Evolutionary conservation across 2,113 vertebrate species (phyloP).

Genomic region (Cacatua alba): DNA sequence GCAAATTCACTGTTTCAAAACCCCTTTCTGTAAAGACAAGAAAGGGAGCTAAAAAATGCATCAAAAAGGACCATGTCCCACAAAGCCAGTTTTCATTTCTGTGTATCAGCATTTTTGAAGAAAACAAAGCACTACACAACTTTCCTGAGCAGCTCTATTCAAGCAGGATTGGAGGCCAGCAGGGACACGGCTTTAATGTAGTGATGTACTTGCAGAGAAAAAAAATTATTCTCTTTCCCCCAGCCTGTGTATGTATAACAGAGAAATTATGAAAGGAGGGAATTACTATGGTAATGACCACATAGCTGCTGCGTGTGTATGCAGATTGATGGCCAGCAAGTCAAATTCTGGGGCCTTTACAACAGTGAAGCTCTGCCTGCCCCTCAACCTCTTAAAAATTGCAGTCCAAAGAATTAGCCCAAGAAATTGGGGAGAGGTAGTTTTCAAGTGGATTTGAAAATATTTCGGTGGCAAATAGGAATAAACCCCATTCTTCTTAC

Average conservation of each 20-base stretch:
- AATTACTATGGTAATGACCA: conserved; percentile 41
- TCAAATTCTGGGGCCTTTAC: background rate
- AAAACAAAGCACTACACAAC: conserved; percentile 54
- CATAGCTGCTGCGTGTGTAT: conserved; percentile 17
- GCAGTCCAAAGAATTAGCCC: background rate
- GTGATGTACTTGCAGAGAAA: conserved; percentile 26
- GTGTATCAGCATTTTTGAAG: background rate
- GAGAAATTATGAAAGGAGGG: background rate
- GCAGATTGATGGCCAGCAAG: background rate
- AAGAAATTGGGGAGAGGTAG: background rate
- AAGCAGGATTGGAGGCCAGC: conserved; percentile 26
- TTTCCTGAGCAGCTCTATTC: conserved; percentile 49
- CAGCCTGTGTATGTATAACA: background rate
- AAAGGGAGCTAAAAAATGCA: background rate
- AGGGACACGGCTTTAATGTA: conserved; percentile 26
- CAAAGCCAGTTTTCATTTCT: conserved; percentile 47
- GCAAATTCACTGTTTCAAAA: conserved; percentile 21
- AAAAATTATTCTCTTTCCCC: conserved; percentile 38
- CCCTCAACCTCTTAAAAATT: background rate
- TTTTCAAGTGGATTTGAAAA: background rate
- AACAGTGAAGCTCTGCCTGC: background rate
- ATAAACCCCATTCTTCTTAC: background rate
- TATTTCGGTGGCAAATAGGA: background rate
- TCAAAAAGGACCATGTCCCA: conserved; percentile 47
- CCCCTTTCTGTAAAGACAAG: background rate